Evolutionary conservation across 2,888 invertebrate genomes (phyloP).

Genomic region (Argynnis bischoffii): DNA sequence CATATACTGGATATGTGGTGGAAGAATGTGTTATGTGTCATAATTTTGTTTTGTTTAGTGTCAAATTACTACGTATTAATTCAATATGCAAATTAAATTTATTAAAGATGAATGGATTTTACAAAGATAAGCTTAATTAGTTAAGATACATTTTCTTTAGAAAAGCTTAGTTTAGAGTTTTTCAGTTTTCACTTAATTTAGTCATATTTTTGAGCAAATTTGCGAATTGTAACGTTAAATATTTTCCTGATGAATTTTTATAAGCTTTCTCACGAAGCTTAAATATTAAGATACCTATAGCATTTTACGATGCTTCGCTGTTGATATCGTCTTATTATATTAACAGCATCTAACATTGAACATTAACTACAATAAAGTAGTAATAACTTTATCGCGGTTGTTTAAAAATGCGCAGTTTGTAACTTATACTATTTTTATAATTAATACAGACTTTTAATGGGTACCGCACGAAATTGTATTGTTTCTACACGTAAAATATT

Average conservation of each 20-base stretch:
- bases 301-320: background rate
- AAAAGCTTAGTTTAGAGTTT: too few relatives aligned
- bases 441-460: background rate
- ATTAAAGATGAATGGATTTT: too few relatives aligned
- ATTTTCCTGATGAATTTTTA: slow-evolving; percentile 5
- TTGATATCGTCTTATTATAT: background rate
- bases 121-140: too few relatives aligned
- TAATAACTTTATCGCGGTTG: too few relatives aligned
- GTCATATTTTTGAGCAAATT: too few relatives aligned
- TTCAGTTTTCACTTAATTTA: too few relatives aligned
- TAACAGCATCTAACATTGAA: background rate
- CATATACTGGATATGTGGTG: background rate
- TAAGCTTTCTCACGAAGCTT: background rate
- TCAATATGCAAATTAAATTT: too few relatives aligned
- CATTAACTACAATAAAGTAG: background rate
- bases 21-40: too few relatives aligned
- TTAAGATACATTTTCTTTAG: too few relatives aligned
- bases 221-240: background rate
- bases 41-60: too few relatives aligned
- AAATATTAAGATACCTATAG: background rate
- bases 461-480: background rate
- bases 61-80: too few relatives aligned
- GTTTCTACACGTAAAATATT: background rate
- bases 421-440: background rate
- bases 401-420: background rate